Evolutionary conservation across 2,888 invertebrate species (phyloP), one percentile per base, ranked within the genome.

Genomic region (Baronia brevicornis): DNA sequence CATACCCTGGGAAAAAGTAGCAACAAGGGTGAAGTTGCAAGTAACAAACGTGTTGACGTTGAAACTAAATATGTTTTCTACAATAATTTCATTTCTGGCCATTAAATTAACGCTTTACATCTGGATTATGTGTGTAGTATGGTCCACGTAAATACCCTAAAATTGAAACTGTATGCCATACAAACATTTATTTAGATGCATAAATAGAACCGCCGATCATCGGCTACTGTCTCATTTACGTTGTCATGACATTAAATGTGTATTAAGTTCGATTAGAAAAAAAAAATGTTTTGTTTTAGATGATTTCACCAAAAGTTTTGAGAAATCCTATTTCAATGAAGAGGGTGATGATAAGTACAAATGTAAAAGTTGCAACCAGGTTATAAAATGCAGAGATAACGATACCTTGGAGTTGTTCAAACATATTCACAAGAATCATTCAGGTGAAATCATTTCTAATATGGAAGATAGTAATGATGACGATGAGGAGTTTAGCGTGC

Each of bases 341-440:
- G 12, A 17, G 5, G 36, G 22, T 5, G 30, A 29, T 5, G 24
- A 25, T 8, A 30, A 15, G 5, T 39, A 27, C 19, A 36, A 36
- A 19, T 36, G 36, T 6, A 31, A 19, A 20, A 23, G 23, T 7
- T 36, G 36, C 12, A 28, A 24, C 3, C 27, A 24, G 4, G 14
- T 32, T 5, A 23, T 36, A 19, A 5, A 36, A 4, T 14, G 8
- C 3, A 4, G 7, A 5, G 21, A 19, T 5, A 3, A 26, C 6
- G 23, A 28, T 12, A 36, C 31, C n/a, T 14, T 36, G 14, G 7
- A 10, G 8, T 8, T 36, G n/a, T 36, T 31, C 7, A 31, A 36
- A 19, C 36, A 36, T 12, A 36, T 36, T 19, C 27, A 28, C 9
- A 31, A 31, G n/a, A 24, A 36, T 8, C 36, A 36, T 15, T 18